Base-by-base conservation (phyloP, 2,888 invertebrate species). In the Netelia fuscicornis region DNA sequence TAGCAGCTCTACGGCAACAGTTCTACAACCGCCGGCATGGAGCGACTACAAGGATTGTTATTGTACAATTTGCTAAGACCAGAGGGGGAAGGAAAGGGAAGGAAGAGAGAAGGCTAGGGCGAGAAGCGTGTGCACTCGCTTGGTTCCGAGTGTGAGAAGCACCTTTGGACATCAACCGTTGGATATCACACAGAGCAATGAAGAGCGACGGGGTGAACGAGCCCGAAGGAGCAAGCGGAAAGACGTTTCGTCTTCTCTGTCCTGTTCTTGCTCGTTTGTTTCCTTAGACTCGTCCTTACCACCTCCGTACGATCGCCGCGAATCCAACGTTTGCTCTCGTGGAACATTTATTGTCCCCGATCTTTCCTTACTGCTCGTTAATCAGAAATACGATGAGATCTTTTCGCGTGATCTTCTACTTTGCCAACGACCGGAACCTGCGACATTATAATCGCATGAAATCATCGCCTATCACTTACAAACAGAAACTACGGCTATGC, bases 1-100 rank as follows among this genome's bases (percentile, higher is more conserved):
- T 25, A 74, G 71, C 62, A 81, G 81, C 77, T 67, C 65, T 30
- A 48, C 44, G 48, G 20, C 10, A 71, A 74, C 44, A 54, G 25
- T 25, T 82, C 84, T 71, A 83, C 83, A 83, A 86, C 81, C 85
- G 79, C 70, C 83, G 71, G 79, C 81, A 13, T 62, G 83, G 87
- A 89, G 88, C 88, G 87, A 89, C 92, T 90, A 89, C 92, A 90
- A 91, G 90, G 91, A 93, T 93, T 93, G 93, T 93, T 93, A 93
- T 93, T 93, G 93, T 93, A 93, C 93, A 93, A 93, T 93, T 93
- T 93, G 92, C 93, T 90, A 91, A 92, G 91, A 92, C 92, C 89
- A 88, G 20, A 92, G 90, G 90, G 88, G 88, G 86, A 87, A 86
- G 86, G 86, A 25, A 64, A 65, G 62, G 68, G 30, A 6, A 6